Percentiles rank a stretch among this genome's conserved stretches.
Conservation (phyloP, 2,113 vertebrate genomes). For the Patagioenas fasciata region DNA sequence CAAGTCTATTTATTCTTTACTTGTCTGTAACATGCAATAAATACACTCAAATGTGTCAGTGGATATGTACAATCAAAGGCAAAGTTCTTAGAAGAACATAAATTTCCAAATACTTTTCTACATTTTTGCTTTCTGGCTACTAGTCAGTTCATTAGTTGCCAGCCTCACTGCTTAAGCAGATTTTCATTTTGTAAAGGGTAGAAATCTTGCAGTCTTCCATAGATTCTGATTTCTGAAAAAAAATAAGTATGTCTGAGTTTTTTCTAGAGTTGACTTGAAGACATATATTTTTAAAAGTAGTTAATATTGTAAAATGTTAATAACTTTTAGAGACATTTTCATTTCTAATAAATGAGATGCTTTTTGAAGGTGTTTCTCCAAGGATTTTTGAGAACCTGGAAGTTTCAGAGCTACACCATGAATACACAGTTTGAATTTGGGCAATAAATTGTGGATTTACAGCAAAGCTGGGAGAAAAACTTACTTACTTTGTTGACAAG, state of each 20-base stretch:
- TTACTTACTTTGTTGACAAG: not conserved
- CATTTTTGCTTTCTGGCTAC: not conserved
- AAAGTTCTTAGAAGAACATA: not conserved
- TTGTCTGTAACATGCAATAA: not conserved
- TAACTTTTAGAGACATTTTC: not conserved
- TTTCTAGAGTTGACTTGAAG: not conserved
- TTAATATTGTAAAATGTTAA: not conserved
- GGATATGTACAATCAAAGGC: not conserved
- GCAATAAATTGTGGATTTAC: not conserved
- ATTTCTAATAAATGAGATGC: fast-evolving
- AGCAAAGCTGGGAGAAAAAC: not conserved
- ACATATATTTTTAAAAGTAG: not conserved
- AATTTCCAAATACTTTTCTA: not conserved
- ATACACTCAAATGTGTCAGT: not conserved
- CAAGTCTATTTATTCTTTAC: not conserved
- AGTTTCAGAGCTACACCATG: not conserved
- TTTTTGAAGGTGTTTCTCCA: not conserved
- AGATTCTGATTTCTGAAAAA: not conserved
- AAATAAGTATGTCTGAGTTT: fast-evolving
- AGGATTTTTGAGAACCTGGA: not conserved
- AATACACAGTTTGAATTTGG: not conserved
- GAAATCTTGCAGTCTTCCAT: not conserved
- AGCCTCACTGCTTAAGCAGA: not conserved
- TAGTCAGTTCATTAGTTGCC: not conserved
- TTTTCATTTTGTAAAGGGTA: not conserved